Percentiles rank a stretch among this genome's conserved stretches.
Evolutionary conservation across 2,113 vertebrate genomes (phyloP).

Genomic region (Antigone vipio): DNA sequence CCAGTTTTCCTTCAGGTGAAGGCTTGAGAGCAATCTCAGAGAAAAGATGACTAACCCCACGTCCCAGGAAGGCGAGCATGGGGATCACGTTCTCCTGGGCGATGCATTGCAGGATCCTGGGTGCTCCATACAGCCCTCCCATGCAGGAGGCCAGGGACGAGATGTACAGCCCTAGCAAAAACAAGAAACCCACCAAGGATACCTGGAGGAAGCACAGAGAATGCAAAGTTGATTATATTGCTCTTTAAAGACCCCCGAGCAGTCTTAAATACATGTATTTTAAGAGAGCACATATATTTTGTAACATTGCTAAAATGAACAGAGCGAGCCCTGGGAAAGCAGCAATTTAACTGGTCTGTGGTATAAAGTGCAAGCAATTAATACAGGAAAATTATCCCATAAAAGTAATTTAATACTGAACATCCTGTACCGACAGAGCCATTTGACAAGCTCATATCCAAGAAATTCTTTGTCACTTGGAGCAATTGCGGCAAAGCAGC

Average conservation of each 20-base stretch:
- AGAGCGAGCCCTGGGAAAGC: neutral
- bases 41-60: constrained; percentile 81
- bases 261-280: neutral
- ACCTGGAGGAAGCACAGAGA: constrained; percentile 79
- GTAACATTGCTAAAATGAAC: neutral
- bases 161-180: constrained; percentile 94
- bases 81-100: constrained; percentile 95
- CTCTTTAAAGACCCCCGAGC: neutral
- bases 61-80: constrained; percentile 80
- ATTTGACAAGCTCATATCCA: constrained; percentile 46
- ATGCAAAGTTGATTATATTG: neutral
- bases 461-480: constrained; percentile 32
- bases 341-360: neutral
- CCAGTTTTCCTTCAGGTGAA: neutral
- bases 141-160: constrained; percentile 98
- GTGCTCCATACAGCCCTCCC: constrained; percentile 93
- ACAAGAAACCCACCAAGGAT: constrained; percentile 96
- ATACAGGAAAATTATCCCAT: constrained; percentile 50
- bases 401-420: constrained; percentile 52
- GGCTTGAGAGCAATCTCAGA: neutral
- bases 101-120: constrained; percentile 95
- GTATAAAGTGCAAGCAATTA: constrained; percentile 41
- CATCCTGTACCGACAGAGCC: constrained; percentile 41
- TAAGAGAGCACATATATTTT: neutral
- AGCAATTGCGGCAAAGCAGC: constrained; percentile 23